These are phyloP conservation scores for Synergus umbraculus DNA, from an alignment of 2,888 invertebrate species.

Conservation along the genomic window DNA sequence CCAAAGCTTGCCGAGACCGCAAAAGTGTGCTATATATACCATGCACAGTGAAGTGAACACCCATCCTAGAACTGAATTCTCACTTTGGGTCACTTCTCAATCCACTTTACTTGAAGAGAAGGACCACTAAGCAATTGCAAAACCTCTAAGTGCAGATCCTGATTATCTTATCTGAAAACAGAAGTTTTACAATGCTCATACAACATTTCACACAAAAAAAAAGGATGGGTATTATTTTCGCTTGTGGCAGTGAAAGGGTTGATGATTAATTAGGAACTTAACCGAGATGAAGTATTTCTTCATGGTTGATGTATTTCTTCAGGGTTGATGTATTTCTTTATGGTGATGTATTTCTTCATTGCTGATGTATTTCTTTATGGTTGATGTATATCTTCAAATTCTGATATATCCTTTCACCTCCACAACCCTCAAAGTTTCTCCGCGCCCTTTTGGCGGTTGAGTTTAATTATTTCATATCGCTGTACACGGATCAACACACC, in stretches of 20 bases:
- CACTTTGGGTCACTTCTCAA: not conserved
- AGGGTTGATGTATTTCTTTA: too few relatives aligned
- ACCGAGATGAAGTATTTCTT: not conserved
- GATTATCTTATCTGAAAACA: not conserved
- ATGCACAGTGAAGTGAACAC: not conserved
- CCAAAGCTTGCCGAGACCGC: not conserved
- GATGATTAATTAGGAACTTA: too few relatives aligned
- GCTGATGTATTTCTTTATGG: not conserved
- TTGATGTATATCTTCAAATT: not conserved
- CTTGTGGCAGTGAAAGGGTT: too few relatives aligned
- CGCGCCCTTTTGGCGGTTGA: constrained; percentile 50
- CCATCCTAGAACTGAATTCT: not conserved
- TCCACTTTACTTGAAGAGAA: not conserved
- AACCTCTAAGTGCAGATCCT: not conserved
- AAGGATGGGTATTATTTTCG: too few relatives aligned
- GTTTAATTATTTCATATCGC: constrained; percentile 64
- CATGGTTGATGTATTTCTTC: too few relatives aligned
- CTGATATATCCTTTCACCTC: constrained; percentile 13
- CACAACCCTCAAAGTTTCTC: constrained; percentile 47
- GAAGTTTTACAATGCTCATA: too few relatives aligned
- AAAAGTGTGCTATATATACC: not conserved
- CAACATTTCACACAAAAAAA: too few relatives aligned
- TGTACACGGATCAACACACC: constrained; percentile 51
- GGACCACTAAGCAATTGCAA: not conserved
- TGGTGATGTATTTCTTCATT: not conserved